phyloP scores from a whole-genome alignment of 2,888 invertebrate species.

The Deilephila elpenor region DNA sequence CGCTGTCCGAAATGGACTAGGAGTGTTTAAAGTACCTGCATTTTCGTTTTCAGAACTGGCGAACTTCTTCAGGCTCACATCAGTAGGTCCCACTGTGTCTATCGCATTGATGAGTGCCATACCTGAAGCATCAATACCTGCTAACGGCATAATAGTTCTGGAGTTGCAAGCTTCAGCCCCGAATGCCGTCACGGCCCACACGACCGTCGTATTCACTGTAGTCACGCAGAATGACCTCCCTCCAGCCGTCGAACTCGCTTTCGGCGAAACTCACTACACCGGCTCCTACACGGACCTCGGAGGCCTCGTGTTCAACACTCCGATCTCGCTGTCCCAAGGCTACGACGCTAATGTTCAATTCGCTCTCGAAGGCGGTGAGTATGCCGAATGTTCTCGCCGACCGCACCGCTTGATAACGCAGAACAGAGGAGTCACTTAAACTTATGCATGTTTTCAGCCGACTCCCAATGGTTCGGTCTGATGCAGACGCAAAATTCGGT shows the following conservation, averaged over 20 bases:
- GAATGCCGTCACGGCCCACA: slow-evolving; percentile 42
- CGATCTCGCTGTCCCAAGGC: slow-evolving; percentile 36
- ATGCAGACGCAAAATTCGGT: slow-evolving; percentile 29
- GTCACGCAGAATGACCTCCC: background rate
- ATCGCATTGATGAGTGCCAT: slow-evolving; percentile 39
- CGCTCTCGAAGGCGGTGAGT: slow-evolving; percentile 37
- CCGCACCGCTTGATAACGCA: background rate
- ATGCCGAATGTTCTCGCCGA: background rate
- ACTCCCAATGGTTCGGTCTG: slow-evolving; percentile 38
- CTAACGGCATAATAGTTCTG: slow-evolving; percentile 46
- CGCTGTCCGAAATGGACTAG: too few species aligned
- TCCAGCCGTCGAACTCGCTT: slow-evolving; percentile 31
- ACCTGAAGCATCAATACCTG: slow-evolving; percentile 47
- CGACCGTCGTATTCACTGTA: slow-evolving; percentile 46
- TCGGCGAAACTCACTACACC: slow-evolving; percentile 36
- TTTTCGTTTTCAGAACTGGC: slow-evolving; percentile 37
- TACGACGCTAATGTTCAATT: slow-evolving; percentile 35
- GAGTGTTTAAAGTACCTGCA: too few species aligned
- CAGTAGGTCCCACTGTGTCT: slow-evolving; percentile 36
- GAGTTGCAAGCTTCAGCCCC: slow-evolving; percentile 49
- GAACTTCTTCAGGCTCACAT: slow-evolving; percentile 36
- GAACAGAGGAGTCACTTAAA: background rate
- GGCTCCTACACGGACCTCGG: slow-evolving; percentile 35
- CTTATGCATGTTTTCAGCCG: slow-evolving; percentile 29
- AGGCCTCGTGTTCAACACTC: slow-evolving; percentile 35